These are phyloP conservation scores for Squalus acanthias DNA, from an alignment of 2,797 vertebrate species.

Conservation along the genomic window DNA sequence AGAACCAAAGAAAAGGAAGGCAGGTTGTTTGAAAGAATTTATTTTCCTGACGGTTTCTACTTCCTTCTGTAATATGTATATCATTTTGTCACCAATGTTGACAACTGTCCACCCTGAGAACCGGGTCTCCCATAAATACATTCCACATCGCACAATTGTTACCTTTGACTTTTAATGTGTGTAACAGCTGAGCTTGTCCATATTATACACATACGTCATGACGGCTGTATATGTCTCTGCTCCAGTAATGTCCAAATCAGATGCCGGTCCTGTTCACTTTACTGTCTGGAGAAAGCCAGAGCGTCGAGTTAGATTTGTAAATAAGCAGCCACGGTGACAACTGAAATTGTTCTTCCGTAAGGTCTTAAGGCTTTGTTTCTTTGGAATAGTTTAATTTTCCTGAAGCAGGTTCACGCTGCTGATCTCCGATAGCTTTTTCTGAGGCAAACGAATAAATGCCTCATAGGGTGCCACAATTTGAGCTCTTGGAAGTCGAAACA, in stretches of 20 bases:
- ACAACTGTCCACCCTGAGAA: neutral
- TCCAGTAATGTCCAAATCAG: neutral
- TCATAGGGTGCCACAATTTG: neutral
- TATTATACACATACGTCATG: neutral
- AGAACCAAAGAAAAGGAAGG: neutral
- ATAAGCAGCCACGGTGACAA: neutral
- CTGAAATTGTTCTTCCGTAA: neutral
- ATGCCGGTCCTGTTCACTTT: neutral
- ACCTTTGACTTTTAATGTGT: neutral
- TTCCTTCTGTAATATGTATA: neutral
- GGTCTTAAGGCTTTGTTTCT: neutral
- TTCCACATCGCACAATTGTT: too few relatives aligned
- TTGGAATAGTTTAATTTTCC: neutral
- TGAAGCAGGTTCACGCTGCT: neutral
- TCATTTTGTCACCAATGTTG: neutral
- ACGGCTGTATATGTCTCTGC: neutral
- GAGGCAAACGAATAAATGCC: neutral
- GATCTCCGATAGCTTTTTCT: neutral
- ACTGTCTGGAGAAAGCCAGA: neutral
- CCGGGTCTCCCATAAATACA: neutral
- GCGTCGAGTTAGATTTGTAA: neutral
- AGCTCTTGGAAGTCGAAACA: neutral
- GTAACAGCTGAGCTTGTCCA: neutral
- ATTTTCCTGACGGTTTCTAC: neutral
- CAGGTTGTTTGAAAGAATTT: neutral